Evolutionary conservation across 2,113 vertebrate species (phyloP), one percentile per base, ranked within the genome.

Genomic region (Erythrocercus mccallii): DNA sequence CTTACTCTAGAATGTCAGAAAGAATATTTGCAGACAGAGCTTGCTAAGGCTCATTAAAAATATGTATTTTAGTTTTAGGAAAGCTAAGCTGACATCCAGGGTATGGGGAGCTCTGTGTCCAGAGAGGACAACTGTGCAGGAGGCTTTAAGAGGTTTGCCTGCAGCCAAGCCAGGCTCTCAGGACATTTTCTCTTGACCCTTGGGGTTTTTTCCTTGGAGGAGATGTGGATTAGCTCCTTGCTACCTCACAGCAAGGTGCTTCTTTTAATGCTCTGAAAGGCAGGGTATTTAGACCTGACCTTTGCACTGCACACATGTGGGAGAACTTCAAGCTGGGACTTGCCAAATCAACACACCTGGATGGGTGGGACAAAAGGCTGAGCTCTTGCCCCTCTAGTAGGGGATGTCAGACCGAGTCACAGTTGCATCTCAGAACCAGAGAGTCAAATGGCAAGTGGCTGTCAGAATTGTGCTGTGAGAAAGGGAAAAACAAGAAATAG

Each of bases 1-100:
- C 56, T 92, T 91, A 74, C 16, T 86, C 60, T 54, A 88, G 38
- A 81, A 73, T 35, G 47, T 66, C 74, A 88, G 74, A 69, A 92
- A 45, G 42, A 88, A 53, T 57, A 88, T 80, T 93, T 93, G 54
- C 58, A 90, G 88, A 58, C 53, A 90, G 83, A 86, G 23, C 66
- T 92, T 82, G 71, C 54, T 93, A 70, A 88, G 66, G 27, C 45
- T 81, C 62, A 83, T 92, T 92, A 90, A 95, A 95, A 94, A 54
- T 42, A 82, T 0, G 1, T 58, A 13, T 30, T 90, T 88, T 72
- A 76, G 62, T 54, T 66, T 66, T 57, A 70, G 58, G 74, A 77
- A 86, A 92, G 86, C 53, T 79, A 64, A 68, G 30, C 44, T 89
- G 89, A 66, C 30, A 81, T 30, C 42, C 48, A 62, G 47, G 23